Conservation (phyloP, 35 echinoderm and acorn worm species). For the Strongylocentrotus purpuratus region DNA sequence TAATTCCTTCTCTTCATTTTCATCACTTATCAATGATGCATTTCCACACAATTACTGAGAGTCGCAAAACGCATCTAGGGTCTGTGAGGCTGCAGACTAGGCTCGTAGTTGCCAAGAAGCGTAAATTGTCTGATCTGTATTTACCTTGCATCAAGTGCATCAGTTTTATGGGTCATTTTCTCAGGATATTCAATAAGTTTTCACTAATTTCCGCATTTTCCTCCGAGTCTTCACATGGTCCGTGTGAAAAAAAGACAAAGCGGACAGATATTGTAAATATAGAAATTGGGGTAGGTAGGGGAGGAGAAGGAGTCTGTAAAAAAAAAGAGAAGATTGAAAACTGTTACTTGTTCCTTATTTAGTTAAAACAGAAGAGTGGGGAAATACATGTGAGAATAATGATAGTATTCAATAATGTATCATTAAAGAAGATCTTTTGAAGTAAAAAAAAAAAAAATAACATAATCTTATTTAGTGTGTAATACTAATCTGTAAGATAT, state of each 20-base stretch:
- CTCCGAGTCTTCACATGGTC: background rate
- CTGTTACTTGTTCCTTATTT: background rate
- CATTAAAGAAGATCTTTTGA: too few species aligned
- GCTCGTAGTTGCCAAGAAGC: background rate
- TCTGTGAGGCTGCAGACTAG: background rate
- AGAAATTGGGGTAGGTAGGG: background rate
- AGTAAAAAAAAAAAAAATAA: too few species aligned
- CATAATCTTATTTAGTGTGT: too few species aligned
- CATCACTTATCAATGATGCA: too few species aligned
- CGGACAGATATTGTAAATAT: conserved; percentile 28
- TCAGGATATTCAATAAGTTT: conserved; percentile 32
- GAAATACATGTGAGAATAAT: too few species aligned
- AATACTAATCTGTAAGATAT: too few species aligned
- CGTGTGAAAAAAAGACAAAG: conserved; percentile 9
- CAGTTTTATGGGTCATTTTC: conserved; percentile 53
- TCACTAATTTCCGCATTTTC: background rate
- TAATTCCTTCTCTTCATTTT: too few species aligned
- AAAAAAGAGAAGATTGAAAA: background rate
- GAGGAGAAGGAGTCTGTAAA: background rate
- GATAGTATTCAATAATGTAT: too few species aligned
- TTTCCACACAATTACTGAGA: too few species aligned
- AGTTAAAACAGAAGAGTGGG: too few species aligned
- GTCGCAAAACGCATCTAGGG: background rate
- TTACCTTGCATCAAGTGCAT: conserved; percentile 37
- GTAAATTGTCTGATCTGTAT: conserved; percentile 13